A percentile compares a stretch with the other conserved stretches of the same genome.
Evolutionary conservation across 2,113 vertebrate genomes (phyloP).

Genomic region (Ancistrus triradiatus): DNA sequence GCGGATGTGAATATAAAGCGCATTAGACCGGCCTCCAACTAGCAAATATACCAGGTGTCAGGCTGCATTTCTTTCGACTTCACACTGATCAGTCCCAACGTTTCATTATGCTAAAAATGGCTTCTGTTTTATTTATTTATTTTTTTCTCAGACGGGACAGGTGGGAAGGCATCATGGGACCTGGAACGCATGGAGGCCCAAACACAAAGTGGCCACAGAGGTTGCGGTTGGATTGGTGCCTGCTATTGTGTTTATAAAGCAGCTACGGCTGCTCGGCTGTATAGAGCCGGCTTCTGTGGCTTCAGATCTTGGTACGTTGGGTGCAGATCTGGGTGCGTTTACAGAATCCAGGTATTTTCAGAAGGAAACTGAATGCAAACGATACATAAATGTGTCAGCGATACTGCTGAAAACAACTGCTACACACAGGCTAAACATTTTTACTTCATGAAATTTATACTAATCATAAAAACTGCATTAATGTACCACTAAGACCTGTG

Average conservation of each 20-base stretch:
- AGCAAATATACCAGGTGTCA: constrained; percentile 63
- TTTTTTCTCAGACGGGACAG: constrained; percentile 43
- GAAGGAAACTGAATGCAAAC: too few relatives aligned
- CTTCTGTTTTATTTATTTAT: constrained; percentile 40
- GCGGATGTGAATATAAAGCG: constrained; percentile 61
- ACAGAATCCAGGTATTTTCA: constrained; percentile 26
- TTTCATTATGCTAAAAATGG: constrained; percentile 66
- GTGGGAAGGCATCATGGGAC: constrained; percentile 47
- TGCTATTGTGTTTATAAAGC: too few relatives aligned
- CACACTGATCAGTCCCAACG: constrained; percentile 66
- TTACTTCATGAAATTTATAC: too few relatives aligned
- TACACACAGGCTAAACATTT: neutral
- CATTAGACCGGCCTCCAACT: constrained; percentile 56
- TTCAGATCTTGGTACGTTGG: too few relatives aligned
- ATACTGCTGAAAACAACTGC: too few relatives aligned
- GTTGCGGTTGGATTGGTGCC: too few relatives aligned
- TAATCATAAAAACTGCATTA: too few relatives aligned
- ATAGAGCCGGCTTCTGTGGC: too few relatives aligned
- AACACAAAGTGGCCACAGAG: constrained; percentile 43
- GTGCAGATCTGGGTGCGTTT: constrained; percentile 37
- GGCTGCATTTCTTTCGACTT: constrained; percentile 49
- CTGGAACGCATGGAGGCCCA: constrained; percentile 40
- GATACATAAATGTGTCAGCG: too few relatives aligned
- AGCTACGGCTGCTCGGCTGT: too few relatives aligned
- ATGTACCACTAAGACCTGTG: too few relatives aligned